A percentile compares a stretch with the other conserved stretches of the same genome.
These are phyloP conservation scores for Bungarus multicinctus DNA, from an alignment of 2,113 vertebrate species.

Conservation along the genomic window DNA sequence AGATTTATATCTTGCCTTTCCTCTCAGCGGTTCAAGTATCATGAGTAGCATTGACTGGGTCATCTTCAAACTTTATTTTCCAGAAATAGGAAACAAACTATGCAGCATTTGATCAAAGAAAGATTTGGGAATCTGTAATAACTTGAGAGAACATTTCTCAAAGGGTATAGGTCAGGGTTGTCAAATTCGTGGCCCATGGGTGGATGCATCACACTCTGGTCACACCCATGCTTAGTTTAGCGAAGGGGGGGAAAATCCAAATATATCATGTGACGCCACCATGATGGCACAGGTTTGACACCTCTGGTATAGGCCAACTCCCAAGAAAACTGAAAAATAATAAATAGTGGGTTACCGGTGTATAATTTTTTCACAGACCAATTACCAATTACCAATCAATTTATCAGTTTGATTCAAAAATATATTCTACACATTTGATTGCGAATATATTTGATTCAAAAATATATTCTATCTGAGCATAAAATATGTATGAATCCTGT, in stretches of 20 bases:
- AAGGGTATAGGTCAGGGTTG: not conserved
- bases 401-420: too few species aligned
- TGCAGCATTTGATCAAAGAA: accelerated
- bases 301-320: not conserved
- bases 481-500: not conserved
- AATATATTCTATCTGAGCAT: too few species aligned
- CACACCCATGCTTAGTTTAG: too few species aligned
- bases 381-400: not conserved
- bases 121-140: not conserved
- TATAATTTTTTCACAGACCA: not conserved
- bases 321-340: not conserved
- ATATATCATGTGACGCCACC: too few species aligned
- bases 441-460: too few species aligned
- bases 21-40: not conserved
- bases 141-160: not conserved
- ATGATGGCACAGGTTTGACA: too few species aligned
- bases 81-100: not conserved
- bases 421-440: too few species aligned
- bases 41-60: not conserved
- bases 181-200: too few species aligned
- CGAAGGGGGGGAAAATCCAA: too few species aligned
- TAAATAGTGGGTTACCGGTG: not conserved
- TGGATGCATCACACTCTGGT: too few species aligned
- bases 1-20: not conserved
- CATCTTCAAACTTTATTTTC: not conserved